Evolutionary conservation across 2,888 invertebrate species (phyloP), one percentile per base, ranked within the genome.

Genomic region (Mimumesa dahlbomi): DNA sequence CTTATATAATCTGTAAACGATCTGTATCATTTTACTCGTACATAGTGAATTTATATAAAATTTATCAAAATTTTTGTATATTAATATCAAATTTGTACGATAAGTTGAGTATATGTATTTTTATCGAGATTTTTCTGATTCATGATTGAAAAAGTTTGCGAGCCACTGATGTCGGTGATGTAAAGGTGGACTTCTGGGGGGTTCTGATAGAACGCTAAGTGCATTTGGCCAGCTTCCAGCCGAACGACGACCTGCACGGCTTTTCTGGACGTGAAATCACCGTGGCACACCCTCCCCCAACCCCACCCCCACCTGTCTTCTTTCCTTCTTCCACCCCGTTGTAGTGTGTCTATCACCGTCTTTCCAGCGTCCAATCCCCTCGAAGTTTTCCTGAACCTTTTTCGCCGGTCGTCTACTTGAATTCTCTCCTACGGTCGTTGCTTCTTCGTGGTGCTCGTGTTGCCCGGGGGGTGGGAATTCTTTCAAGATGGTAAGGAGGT

Each of bases 151-250:
- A 57, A 43, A 54, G 45, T 71, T 71, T 34, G 42, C 50, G 53
- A 61, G 48, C 29, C 56, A 56, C 53, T 18, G 57, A 56, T 29
- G 52, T n/a, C 40, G 52, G 40, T 40, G 66, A 61, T 52, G 56
- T 62, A 65, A 62, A 71, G 57, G 65, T 57, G 67, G 64, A 68
- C 75, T 79, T 79, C 72, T 42, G 68, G 70, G 69, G n/a, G 69
- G 57, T 65, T 73, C 82, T 82, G 86, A 85, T 87, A 84, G 86
- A 85, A 85, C 82, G 81, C 73, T 87, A 85, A 87, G 87, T 87
- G 87, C 85, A 84, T 87, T 87, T 87, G 87, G 87, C 87, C 67
- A 79, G 82, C 64, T 82, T 87, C 87, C 87, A 87, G 73, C 69
- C 77, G 73, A 77, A 81, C 69, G 75, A 73, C 77, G 69, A 79